phyloP scores from a whole-genome alignment of 2,797 vertebrate genomes.

The Coluber constrictor region DNA sequence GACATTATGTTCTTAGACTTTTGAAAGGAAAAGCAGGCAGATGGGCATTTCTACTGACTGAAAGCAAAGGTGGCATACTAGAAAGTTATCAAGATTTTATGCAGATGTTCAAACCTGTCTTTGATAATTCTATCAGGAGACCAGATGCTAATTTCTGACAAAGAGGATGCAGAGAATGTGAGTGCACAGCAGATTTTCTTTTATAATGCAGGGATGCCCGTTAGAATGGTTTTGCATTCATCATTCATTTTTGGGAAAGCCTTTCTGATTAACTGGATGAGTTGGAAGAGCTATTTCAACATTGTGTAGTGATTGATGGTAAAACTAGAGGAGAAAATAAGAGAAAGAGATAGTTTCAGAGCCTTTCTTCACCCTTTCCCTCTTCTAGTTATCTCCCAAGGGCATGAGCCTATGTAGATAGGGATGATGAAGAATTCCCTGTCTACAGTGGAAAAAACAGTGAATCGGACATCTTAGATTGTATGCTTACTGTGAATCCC shows the following conservation, averaged over 20 bases:
- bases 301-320: not conserved
- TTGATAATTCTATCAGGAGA: not conserved
- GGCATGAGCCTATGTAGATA: not conserved
- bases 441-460: not conserved
- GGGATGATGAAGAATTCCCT: not conserved
- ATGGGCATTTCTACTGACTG: not conserved
- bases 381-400: not conserved
- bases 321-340: not conserved
- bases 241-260: not conserved
- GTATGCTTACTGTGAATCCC: not conserved
- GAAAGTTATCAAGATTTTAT: not conserved
- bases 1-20: not conserved
- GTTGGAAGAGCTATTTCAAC: not conserved
- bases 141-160: not conserved
- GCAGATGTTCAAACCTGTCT: not conserved
- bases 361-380: not conserved
- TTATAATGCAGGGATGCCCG: not conserved
- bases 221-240: not conserved
- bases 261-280: not conserved
- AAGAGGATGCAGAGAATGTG: not conserved
- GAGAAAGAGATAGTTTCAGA: not conserved
- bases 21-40: not conserved
- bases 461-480: not conserved
- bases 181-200: not conserved
- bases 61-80: not conserved